phyloP scores from a whole-genome alignment of 2,888 invertebrate species.

The Nineta flava region DNA sequence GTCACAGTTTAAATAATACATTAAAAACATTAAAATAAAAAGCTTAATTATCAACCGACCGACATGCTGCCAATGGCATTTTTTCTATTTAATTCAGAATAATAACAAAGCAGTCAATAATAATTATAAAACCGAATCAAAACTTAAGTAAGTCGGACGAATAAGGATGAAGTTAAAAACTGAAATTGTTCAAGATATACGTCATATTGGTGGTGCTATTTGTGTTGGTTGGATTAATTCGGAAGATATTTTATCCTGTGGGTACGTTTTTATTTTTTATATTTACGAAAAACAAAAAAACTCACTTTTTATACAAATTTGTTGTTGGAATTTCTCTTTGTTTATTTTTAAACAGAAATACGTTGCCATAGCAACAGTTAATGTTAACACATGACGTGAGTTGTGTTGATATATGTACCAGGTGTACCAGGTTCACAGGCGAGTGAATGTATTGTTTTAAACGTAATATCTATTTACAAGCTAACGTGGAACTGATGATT shows the following conservation, averaged over 20 bases:
- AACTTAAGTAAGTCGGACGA: no score
- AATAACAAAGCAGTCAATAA: neutral
- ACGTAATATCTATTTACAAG: no score
- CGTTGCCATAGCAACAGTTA: neutral
- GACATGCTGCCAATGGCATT: no score
- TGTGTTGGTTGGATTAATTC: conserved; percentile 88
- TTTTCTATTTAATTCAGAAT: neutral
- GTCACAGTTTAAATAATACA: no score
- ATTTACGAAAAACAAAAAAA: conserved; percentile 1
- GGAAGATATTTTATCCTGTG: conserved; percentile 84
- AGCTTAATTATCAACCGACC: no score
- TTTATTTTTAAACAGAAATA: neutral
- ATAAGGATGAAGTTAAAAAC: conserved; percentile 64
- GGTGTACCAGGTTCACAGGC: no score
- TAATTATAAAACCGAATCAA: neutral
- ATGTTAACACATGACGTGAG: no score
- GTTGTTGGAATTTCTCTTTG: neutral
- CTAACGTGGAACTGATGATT: no score
- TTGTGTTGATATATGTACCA: no score
- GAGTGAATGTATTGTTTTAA: no score
- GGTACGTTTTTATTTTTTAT: conserved; percentile 34
- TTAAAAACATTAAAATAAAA: no score
- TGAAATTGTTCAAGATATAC: conserved; percentile 55
- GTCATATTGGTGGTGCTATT: conserved; percentile 64
- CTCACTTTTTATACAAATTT: neutral